Conservation (phyloP, 2,113 vertebrate genomes). For the Bos javanicus region DNA sequence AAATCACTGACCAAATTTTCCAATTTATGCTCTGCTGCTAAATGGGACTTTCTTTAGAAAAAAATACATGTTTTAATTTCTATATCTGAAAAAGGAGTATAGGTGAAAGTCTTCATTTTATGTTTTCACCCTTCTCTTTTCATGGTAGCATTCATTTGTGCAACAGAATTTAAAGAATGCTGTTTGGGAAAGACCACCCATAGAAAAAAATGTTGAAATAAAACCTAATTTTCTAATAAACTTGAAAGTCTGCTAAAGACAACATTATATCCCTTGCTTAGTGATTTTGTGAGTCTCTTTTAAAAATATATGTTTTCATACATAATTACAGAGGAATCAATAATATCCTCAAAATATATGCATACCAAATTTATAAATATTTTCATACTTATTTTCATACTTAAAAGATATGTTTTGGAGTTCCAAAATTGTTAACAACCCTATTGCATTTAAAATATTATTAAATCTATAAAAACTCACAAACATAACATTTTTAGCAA, state of each 20-base stretch:
- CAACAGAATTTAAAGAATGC: conserved; percentile 14
- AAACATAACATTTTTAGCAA: not conserved
- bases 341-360: not conserved
- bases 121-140: not conserved
- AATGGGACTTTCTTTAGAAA: conserved; percentile 51
- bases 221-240: conserved; percentile 7
- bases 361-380: conserved; percentile 19
- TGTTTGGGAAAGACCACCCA: conserved; percentile 9
- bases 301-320: not conserved
- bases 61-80: conserved; percentile 47
- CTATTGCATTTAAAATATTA: not conserved
- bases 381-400: conserved; percentile 13
- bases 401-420: not conserved
- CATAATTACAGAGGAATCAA: not conserved
- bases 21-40: conserved; percentile 49
- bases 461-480: conserved; percentile 17
- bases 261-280: not conserved
- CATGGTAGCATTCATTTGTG: not conserved
- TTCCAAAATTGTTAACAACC: not conserved
- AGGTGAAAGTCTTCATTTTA: conserved; percentile 40
- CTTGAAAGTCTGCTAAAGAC: not conserved
- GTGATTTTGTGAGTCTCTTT: not conserved
- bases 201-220: conserved; percentile 38
- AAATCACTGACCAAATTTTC: conserved; percentile 66
- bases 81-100: conserved; percentile 7